Percentiles rank a stretch among this genome's conserved stretches.
Conservation (phyloP, 1,140 invertebrate genomes). For the Brachionus rotundiformis region DNA sequence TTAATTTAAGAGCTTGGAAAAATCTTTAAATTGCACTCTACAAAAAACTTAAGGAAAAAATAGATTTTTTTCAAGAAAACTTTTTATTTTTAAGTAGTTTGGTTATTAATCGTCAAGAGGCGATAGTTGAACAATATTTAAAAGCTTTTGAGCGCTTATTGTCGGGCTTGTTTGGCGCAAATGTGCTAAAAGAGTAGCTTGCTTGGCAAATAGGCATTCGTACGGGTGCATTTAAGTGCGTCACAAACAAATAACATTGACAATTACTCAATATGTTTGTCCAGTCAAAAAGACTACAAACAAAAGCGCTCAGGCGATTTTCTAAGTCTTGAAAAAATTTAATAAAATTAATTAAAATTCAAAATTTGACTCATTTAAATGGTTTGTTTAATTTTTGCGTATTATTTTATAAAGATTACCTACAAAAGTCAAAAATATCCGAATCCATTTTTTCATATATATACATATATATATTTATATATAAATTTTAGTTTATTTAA, state of each 20-base stretch:
- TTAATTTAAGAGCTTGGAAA: background rate
- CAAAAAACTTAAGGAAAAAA: slow-evolving; percentile 12
- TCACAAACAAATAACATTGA: slow-evolving; percentile 15
- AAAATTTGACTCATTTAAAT: slow-evolving; percentile 13
- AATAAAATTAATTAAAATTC: slow-evolving; percentile 19
- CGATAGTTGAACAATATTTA: background rate
- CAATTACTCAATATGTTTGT: slow-evolving; percentile 16
- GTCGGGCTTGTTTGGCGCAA: background rate
- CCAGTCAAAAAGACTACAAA: background rate
- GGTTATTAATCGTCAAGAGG: background rate
- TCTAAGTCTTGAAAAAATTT: slow-evolving; percentile 16
- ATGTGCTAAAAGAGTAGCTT: background rate
- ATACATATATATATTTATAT: too few species aligned
- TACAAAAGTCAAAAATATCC: slow-evolving; percentile 5
- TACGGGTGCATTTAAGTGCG: slow-evolving; percentile 15
- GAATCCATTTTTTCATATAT: background rate
- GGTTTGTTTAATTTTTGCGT: slow-evolving; percentile 19
- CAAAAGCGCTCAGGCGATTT: background rate
- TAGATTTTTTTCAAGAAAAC: background rate
- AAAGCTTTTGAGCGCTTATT: slow-evolving; percentile 1
- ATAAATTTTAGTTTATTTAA: background rate
- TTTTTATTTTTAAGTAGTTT: background rate
- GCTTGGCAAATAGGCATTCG: background rate
- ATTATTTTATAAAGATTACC: slow-evolving; percentile 16
- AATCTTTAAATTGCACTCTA: background rate